A percentile compares a stretch with the other conserved stretches of the same genome.
These are phyloP conservation scores for Drosophila lutescens DNA, from an alignment of 2,888 invertebrate species.

Conservation along the genomic window DNA sequence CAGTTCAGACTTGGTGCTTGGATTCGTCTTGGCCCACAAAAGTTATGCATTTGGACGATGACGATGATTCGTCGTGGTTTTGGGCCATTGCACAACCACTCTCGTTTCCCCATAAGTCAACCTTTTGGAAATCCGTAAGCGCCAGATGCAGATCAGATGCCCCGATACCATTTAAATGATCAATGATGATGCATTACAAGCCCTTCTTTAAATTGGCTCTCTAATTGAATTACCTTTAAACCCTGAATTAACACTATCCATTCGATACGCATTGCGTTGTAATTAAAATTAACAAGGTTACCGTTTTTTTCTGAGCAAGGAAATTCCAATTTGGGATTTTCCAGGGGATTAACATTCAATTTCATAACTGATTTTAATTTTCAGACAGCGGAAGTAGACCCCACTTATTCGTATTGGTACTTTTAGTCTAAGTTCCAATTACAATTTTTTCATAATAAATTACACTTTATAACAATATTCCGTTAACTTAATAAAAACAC, in stretches of 20 bases:
- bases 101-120: slow-evolving; percentile 24
- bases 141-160: slow-evolving; percentile 22
- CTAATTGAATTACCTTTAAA: slow-evolving; percentile 30
- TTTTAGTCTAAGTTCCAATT: no score
- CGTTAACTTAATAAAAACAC: no score
- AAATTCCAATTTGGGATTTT: slow-evolving; percentile 15
- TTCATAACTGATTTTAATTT: not conserved
- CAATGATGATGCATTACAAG: slow-evolving; percentile 39
- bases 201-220: slow-evolving; percentile 12
- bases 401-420: no score
- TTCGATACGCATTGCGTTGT: slow-evolving; percentile 28
- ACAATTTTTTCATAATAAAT: no score
- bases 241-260: slow-evolving; percentile 30
- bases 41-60: slow-evolving; percentile 44
- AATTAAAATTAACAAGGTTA: slow-evolving; percentile 19
- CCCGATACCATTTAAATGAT: slow-evolving; percentile 20
- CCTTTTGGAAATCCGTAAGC: slow-evolving; percentile 21
- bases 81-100: slow-evolving; percentile 54
- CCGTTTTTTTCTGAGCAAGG: not conserved
- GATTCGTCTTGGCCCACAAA: slow-evolving; percentile 59
- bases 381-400: not conserved
- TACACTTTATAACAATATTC: no score
- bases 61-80: slow-evolving; percentile 54
- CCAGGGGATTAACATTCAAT: not conserved
- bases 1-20: slow-evolving; percentile 32